phyloP scores from a whole-genome alignment of 2,888 invertebrate species.

The Choristoneura rosaceana region DNA sequence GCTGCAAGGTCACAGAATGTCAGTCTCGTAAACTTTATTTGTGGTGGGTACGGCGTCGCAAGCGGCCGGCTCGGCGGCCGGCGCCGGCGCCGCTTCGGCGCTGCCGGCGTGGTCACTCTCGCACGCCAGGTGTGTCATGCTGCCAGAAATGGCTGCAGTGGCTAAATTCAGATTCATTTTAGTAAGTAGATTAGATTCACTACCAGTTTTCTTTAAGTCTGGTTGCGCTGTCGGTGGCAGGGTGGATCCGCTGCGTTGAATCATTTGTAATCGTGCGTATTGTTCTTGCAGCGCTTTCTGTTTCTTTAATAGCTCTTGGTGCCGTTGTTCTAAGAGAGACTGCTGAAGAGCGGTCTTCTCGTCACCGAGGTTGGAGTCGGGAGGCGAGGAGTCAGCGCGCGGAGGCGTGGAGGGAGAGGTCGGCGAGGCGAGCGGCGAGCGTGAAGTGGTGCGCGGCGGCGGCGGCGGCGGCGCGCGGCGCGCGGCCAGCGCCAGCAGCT shows the following conservation, averaged over 20 bases:
- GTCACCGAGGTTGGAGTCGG: slow-evolving; percentile 59
- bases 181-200: slow-evolving; percentile 93
- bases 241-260: slow-evolving; percentile 91
- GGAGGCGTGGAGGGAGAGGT: slow-evolving; percentile 89
- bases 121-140: slow-evolving; percentile 72
- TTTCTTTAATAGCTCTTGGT: slow-evolving; percentile 94
- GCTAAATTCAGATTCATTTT: slow-evolving; percentile 92
- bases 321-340: slow-evolving; percentile 93
- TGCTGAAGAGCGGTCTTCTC: slow-evolving; percentile 82
- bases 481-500: slow-evolving; percentile 89
- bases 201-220: slow-evolving; percentile 94
- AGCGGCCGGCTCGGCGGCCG: slow-evolving; percentile 34
- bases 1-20: slow-evolving; percentile 92
- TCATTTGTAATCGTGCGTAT: slow-evolving; percentile 94
- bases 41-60: slow-evolving; percentile 83
- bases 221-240: slow-evolving; percentile 87
- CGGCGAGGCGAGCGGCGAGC: slow-evolving; percentile 94
- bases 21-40: slow-evolving; percentile 95
- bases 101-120: slow-evolving; percentile 52
- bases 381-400: slow-evolving; percentile 55
- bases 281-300: slow-evolving; percentile 96
- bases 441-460: slow-evolving; percentile 95
- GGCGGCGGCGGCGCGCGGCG: slow-evolving; percentile 95
- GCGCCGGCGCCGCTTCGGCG: slow-evolving; percentile 41
- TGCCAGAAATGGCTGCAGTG: slow-evolving; percentile 69